Percentiles rank a stretch among this genome's conserved stretches.
These are phyloP conservation scores for Camponotus pennsylvanicus DNA, from an alignment of 1,140 invertebrate genomes.

Conservation along the genomic window DNA sequence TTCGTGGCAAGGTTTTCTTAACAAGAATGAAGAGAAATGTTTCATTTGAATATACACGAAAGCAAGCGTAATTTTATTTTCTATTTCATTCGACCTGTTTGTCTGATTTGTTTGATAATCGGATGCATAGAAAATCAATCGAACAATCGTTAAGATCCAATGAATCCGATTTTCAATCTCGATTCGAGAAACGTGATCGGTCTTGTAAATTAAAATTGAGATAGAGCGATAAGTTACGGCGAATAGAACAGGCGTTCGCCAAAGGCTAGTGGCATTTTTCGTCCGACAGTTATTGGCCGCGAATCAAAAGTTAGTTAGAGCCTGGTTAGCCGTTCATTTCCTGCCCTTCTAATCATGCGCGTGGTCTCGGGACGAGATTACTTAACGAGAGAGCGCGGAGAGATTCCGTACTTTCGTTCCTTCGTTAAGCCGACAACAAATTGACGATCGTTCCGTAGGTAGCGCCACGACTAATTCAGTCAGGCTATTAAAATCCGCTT, in stretches of 20 bases:
- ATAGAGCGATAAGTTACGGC: constrained; percentile 5
- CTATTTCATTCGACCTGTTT: too few species aligned
- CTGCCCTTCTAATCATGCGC: constrained; percentile 48
- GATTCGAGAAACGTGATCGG: background rate
- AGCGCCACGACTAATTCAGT: constrained; percentile 51
- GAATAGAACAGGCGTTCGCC: background rate
- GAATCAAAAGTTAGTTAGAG: constrained; percentile 52
- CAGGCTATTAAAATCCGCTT: constrained; percentile 51
- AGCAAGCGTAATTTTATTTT: too few species aligned
- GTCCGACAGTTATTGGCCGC: constrained; percentile 34
- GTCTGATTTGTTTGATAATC: too few species aligned
- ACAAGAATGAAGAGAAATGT: background rate
- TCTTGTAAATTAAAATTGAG: constrained; percentile 56
- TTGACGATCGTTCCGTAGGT: constrained; percentile 54
- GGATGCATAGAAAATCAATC: background rate
- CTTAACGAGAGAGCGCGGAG: constrained; percentile 28
- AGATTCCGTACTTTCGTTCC: constrained; percentile 48
- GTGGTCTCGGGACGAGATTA: constrained; percentile 39
- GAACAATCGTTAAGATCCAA: background rate
- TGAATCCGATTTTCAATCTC: background rate
- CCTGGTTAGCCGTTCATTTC: constrained; percentile 44
- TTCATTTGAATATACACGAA: background rate
- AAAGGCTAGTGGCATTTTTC: background rate
- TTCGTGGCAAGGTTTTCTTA: constrained; percentile 2
- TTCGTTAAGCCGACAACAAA: constrained; percentile 56